Percentiles rank a stretch among this genome's conserved stretches.
These are phyloP conservation scores for Anastrepha ludens DNA, from an alignment of 1,140 invertebrate genomes.

Conservation along the genomic window DNA sequence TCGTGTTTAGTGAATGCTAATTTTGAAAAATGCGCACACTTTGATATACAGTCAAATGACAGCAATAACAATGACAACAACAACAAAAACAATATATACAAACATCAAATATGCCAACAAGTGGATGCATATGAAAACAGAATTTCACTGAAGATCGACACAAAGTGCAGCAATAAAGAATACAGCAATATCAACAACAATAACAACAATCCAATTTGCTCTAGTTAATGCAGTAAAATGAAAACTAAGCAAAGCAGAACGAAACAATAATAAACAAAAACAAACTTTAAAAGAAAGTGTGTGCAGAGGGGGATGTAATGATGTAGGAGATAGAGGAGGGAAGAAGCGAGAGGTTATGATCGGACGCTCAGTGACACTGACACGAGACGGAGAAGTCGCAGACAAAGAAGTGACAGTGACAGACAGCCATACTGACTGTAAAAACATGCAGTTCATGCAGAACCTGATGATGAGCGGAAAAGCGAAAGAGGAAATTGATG, in stretches of 20 bases:
- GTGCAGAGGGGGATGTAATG: background rate
- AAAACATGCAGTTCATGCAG: background rate
- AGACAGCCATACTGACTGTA: too few relatives aligned
- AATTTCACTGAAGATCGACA: slow-evolving; percentile 46
- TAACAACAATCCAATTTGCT: background rate
- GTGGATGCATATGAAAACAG: slow-evolving; percentile 39
- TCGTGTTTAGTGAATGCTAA: slow-evolving; percentile 21
- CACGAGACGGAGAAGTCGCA: too few relatives aligned
- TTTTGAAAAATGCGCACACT: slow-evolving; percentile 47
- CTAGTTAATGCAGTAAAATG: slow-evolving; percentile 5
- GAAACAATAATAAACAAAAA: slow-evolving; percentile 39
- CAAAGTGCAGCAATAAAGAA: slow-evolving; percentile 35
- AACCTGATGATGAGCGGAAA: background rate
- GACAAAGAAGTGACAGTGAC: too few relatives aligned
- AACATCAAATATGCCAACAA: slow-evolving; percentile 28
- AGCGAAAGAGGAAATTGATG: background rate
- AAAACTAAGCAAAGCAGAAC: slow-evolving; percentile 32
- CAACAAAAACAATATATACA: background rate
- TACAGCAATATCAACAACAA: slow-evolving; percentile 7
- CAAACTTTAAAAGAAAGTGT: background rate
- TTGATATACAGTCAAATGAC: slow-evolving; percentile 34
- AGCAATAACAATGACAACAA: slow-evolving; percentile 39
- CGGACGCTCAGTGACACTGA: too few relatives aligned
- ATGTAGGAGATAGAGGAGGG: background rate
- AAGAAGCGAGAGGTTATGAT: background rate